phyloP scores from a whole-genome alignment of 2,113 vertebrate species.

The Isurus oxyrinchus region DNA sequence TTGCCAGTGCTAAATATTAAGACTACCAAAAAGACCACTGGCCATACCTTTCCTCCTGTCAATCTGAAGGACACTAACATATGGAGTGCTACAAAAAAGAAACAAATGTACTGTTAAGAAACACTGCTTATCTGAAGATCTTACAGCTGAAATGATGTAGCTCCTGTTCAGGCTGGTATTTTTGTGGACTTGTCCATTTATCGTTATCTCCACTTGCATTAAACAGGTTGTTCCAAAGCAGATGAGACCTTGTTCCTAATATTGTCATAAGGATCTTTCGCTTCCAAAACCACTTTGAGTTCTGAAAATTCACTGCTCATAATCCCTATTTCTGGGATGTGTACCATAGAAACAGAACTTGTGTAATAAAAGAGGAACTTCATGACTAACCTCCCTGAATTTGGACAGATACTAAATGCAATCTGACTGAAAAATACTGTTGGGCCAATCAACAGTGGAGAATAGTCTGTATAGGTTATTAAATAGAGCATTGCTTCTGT shows the following conservation, averaged over 20 bases:
- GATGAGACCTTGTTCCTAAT: neutral
- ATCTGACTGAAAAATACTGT: neutral
- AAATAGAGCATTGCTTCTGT: slow-evolving; percentile 18
- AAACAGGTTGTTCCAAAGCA: neutral
- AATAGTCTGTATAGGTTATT: neutral
- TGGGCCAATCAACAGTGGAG: neutral
- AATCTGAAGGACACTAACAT: neutral
- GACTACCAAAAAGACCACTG: neutral
- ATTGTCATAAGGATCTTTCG: neutral
- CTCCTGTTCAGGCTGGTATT: neutral
- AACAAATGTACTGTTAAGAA: neutral
- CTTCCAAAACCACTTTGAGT: neutral
- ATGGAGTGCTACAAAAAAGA: neutral
- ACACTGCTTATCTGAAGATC: neutral
- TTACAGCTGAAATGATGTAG: neutral
- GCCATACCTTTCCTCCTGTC: neutral
- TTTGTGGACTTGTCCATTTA: neutral
- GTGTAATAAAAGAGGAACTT: neutral
- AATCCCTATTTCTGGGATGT: neutral
- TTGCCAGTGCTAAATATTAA: neutral
- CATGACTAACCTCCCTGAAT: neutral
- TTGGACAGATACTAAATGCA: neutral
- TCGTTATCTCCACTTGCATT: too few relatives aligned
- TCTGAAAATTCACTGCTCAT: neutral
- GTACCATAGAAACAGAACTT: neutral